phyloP scores from a whole-genome alignment of 1,140 invertebrate species.

The Drosophila micromelanica region DNA sequence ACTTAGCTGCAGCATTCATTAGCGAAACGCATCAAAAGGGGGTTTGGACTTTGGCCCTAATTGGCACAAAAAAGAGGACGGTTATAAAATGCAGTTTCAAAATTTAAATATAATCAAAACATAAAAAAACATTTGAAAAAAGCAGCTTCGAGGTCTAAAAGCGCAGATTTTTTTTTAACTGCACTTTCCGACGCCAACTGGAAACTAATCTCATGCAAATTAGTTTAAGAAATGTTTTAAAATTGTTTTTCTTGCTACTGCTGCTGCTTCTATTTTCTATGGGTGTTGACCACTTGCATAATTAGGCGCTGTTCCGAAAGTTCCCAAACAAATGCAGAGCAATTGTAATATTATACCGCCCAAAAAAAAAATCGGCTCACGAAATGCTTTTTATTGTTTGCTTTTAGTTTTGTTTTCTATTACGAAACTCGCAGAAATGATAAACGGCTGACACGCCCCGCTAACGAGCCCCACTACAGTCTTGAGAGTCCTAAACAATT shows the following conservation, averaged over 20 bases:
- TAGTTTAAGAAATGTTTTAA: conserved; percentile 36
- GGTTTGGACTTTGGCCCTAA: conserved; percentile 36
- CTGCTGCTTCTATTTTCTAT: conserved; percentile 15
- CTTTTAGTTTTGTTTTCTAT: conserved; percentile 30
- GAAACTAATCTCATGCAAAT: conserved; percentile 75
- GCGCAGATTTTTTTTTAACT: conserved; percentile 14
- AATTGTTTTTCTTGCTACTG: not conserved
- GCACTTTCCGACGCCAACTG: conserved; percentile 17
- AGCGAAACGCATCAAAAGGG: conserved; percentile 29
- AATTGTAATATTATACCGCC: conserved; percentile 66
- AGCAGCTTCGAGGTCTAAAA: conserved; percentile 19
- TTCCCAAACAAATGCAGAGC: conserved; percentile 73
- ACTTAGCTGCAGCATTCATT: conserved; percentile 31
- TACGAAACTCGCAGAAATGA: conserved; percentile 68
- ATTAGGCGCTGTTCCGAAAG: conserved; percentile 66
- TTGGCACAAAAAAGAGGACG: conserved; percentile 9
- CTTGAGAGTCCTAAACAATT: conserved; percentile 68
- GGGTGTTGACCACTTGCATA: conserved; percentile 70
- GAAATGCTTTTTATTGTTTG: conserved; percentile 57
- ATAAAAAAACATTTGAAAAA: not conserved
- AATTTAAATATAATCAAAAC: conserved; percentile 43
- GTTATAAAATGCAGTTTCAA: conserved; percentile 24
- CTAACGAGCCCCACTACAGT: conserved; percentile 56
- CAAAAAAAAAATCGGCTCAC: conserved; percentile 32
- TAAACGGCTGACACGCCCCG: conserved; percentile 76